Base-by-base conservation (phyloP, 2,797 vertebrate species). In the Myotis vivesi region DNA sequence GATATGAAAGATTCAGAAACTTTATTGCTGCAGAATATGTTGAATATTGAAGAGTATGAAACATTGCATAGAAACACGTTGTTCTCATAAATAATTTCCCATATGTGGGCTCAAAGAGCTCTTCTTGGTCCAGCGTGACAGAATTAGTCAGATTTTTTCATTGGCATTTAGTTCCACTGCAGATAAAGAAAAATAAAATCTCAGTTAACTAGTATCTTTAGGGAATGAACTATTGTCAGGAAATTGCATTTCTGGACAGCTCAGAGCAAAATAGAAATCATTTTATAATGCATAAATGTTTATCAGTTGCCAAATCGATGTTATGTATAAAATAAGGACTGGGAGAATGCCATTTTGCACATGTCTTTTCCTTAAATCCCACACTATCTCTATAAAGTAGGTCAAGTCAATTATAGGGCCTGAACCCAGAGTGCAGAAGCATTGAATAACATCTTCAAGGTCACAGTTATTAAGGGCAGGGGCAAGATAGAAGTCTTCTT, bases 41-140 rank as follows among this genome's bases (percentile, higher is more conserved):
- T 84, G 75, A 95, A 94, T 96, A 94, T 83, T 92, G 55, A 96
- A 95, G 57, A 94, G 87, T 91, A 89, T 89, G 30, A 89, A 95
- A 92, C 68, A 91, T 66, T 93, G 28, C 89, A 94, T 59, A 87
- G 36, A 64, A 80, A 83, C 49, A 57, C 79, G 38, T 57, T 90
- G 85, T 82, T 62, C 44, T 95, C 83, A 93, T 84, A 88, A 93
- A 91, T 75, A 87, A 72, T 84, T 91, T 68, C 62, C 71, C 17
- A 49, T 17, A 68, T 66, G 51, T 83, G 41, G 17, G 25, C 51
- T 83, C 68, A 3, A 80, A 82, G 20, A 94, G 62, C 77, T 73
- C 66, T 62, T 82, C 87, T 86, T 89, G 41, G 28, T 38, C 71
- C 57, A 79, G n/a, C 36, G 64, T 75, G 57, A 87, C 9, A 75